Base-by-base conservation (phyloP, 2,113 vertebrate species). In the Vulpes lagopus region DNA sequence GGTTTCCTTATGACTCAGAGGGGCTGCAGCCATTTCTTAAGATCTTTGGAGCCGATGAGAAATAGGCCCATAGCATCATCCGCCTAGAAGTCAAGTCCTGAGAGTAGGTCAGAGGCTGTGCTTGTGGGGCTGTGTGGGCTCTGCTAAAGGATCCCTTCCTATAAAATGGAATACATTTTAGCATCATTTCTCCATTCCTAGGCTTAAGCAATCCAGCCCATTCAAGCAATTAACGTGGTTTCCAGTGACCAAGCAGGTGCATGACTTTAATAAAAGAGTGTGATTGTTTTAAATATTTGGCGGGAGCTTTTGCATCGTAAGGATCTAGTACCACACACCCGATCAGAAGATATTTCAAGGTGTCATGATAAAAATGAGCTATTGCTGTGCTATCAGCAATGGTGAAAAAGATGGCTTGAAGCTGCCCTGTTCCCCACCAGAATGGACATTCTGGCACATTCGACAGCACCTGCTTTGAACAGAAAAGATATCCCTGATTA, bases 271-370 rank as follows among this genome's bases (percentile, higher is more conserved):
- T 69, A 55, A 96, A 88, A 20, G 2, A 74, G 10, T 82, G 51
- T 82, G n/a, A 35, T 89, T 87, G 14, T 93, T 95, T 96, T 83
- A 25, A 84, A 57, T 80, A 51, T n/a, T 53, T 11, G 23, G 16
- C 62, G 8, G 3, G 53, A 86, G 2, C 14, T 73, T 94, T 93
- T 38, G 62, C 5, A 9, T 94, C 35, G 5, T 49, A 71, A n/a
- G 8, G 2, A 27, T 81, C 25, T 38, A 53, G 2, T 32, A 69
- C 82, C 91, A 93, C 14, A 32, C 53, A 8, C n/a, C 82, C n/a
- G 32, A 94, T 94, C 32, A 27, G 73, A 92, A 94, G 38, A 73
- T 64, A 74, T n/a, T 83, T 89, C 73, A 65, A 65, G 62, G 67
- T 38, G 11, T 53, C 74, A 35, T 27, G 23, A 89, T 65, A 65